Conservation (phyloP, 1,140 invertebrate species). For the Lordiphosa mommai region DNA sequence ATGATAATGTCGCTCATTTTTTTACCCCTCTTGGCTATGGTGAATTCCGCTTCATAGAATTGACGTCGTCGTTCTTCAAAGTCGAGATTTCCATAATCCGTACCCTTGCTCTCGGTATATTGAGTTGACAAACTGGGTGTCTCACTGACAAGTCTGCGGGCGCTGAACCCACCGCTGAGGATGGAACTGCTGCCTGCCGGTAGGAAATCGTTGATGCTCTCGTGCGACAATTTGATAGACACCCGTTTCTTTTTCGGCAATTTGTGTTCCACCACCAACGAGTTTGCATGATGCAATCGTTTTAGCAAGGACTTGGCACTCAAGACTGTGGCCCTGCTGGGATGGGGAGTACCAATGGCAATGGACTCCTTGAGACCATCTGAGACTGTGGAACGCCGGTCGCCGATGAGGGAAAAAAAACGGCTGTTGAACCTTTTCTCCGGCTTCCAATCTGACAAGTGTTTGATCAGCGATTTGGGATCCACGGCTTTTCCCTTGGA, state of each 20-base stretch:
- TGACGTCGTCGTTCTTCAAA: slow-evolving; percentile 25
- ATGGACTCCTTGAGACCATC: neutral
- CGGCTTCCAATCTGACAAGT: neutral
- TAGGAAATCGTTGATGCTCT: too few species aligned
- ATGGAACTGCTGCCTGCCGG: too few species aligned
- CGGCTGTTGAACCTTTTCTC: neutral
- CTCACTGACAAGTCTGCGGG: too few species aligned
- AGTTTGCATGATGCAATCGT: neutral
- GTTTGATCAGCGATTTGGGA: neutral
- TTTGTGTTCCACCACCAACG: too few species aligned
- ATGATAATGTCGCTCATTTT: slow-evolving; percentile 35
- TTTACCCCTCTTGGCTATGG: slow-evolving; percentile 36
- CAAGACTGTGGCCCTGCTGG: slow-evolving; percentile 9
- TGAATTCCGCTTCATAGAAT: slow-evolving; percentile 37
- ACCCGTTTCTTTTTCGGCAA: too few species aligned
- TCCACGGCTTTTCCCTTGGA: neutral
- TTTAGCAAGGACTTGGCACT: slow-evolving; percentile 1
- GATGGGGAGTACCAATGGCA: slow-evolving; percentile 32
- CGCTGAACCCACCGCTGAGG: too few species aligned
- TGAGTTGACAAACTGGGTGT: too few species aligned
- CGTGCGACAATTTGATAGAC: too few species aligned
- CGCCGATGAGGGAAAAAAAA: neutral
- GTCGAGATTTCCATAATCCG: neutral
- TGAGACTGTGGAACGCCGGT: neutral
- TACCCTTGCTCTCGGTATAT: neutral